A percentile compares a stretch with the other conserved stretches of the same genome.
phyloP scores from a whole-genome alignment of 2,888 invertebrate species.

The Lasiommata megera region DNA sequence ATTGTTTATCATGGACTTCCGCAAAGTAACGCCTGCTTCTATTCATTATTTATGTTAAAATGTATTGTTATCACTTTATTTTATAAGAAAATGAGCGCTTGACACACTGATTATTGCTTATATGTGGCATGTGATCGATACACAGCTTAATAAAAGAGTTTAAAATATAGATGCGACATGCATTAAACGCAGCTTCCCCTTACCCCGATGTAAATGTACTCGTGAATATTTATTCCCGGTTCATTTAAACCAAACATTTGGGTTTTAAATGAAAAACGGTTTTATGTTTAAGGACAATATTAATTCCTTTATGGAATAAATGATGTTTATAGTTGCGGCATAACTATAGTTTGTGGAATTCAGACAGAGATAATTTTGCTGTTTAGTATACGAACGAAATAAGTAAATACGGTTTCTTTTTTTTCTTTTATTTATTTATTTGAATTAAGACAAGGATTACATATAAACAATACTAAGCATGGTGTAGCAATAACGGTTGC shows the following conservation, averaged over 20 bases:
- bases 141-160: constrained; percentile 42
- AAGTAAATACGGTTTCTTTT: too few species aligned
- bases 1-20: too few species aligned
- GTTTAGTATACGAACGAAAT: too few species aligned
- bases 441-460: too few species aligned
- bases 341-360: background rate
- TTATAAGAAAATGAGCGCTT: background rate
- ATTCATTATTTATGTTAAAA: too few species aligned
- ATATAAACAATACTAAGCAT: too few species aligned
- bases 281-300: constrained; percentile 25
- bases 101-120: constrained; percentile 8
- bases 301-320: constrained; percentile 17
- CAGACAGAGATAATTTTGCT: background rate
- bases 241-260: constrained; percentile 29
- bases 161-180: constrained; percentile 51
- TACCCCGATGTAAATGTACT: constrained; percentile 39
- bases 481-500: too few species aligned
- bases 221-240: constrained; percentile 48
- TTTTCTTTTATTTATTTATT: too few species aligned
- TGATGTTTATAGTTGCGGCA: constrained; percentile 5
- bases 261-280: constrained; percentile 20
- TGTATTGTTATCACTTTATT: too few species aligned
- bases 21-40: too few species aligned
- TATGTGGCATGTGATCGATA: constrained; percentile 25
- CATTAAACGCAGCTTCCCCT: constrained; percentile 46